Conservation (phyloP, 2,888 invertebrate species). For the Cantharis nigra region DNA sequence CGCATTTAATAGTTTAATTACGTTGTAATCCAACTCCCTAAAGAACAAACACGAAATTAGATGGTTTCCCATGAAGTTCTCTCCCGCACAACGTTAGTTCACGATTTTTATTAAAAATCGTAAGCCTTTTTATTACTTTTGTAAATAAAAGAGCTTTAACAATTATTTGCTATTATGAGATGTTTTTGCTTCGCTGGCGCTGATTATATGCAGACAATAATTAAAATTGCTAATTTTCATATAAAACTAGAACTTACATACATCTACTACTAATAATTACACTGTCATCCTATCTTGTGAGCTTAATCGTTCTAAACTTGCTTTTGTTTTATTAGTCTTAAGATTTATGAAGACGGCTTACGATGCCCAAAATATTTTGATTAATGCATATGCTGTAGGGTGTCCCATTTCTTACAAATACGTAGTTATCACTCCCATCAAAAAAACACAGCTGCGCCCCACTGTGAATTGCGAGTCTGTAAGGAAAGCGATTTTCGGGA, state of each 20-base stretch:
- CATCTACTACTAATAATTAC: too few species aligned
- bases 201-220: too few species aligned
- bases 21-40: slow-evolving; percentile 3
- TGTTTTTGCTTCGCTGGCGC: not conserved
- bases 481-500: not conserved
- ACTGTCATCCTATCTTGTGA: too few species aligned
- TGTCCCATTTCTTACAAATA: not conserved
- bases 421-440: not conserved
- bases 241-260: too few species aligned
- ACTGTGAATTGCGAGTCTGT: not conserved
- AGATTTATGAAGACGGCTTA: not conserved
- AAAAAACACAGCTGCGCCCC: not conserved
- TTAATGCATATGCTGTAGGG: not conserved
- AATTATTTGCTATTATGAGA: not conserved
- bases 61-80: slow-evolving; percentile 4
- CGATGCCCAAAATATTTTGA: not conserved
- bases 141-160: not conserved
- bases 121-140: not conserved
- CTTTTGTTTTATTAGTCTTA: not conserved
- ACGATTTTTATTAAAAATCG: not conserved
- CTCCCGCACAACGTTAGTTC: not conserved
- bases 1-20: slow-evolving; percentile 10
- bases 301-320: not conserved
- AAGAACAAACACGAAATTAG: slow-evolving; percentile 7
- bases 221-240: too few species aligned